Base-by-base conservation (phyloP, 2,888 invertebrate species). In the Nemoura dubitans region DNA sequence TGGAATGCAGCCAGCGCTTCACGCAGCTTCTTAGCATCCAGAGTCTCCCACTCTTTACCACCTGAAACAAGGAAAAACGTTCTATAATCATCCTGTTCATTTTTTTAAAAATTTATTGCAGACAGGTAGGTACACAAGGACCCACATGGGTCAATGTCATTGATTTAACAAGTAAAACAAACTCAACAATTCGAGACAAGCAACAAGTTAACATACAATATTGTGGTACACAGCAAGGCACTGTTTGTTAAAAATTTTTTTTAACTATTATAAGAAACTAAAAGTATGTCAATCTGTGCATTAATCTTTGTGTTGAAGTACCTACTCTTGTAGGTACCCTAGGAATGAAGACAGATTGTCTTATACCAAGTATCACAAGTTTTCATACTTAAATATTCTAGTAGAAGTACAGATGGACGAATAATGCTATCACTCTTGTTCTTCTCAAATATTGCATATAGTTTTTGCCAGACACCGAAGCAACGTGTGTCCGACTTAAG, bases 361-460 rank as follows among this genome's bases (percentile, higher is more conserved):
- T 30, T 10, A 76, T 6, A 76, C 5, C 5, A 36, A 36, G 10
- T 6, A 85, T 76, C n/a, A 27, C 76, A 27, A 85, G 29, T 30
- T 1, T 82, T 89, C 90, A 89, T 87, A 92, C 92, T 89, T 76
- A 93, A 90, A 88, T 92, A 91, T 85, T 91, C 93, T 59, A 96
- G 92, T 83, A 96, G 91, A 28, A 94, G 92, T 76, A 95, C 94
- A 27, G 96, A 95, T 89, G 95, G 94, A 87, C 93, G 59, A 7
- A 59, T 16, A 21, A 59, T 59, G 59, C 59, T 59, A 59, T 59
- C 59, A 59, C 59, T 92, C 28, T 94, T 92, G 89, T 95, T 93
- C 90, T 94, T 95, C 42, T 93, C 91, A 91, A 96, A 95, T 84
- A 95, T 95, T 36, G 93, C 91, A 91, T 96, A 95, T 85, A 95